phyloP scores from a whole-genome alignment of 1,140 invertebrate species.

The Yoshiicerus persimilis region DNA sequence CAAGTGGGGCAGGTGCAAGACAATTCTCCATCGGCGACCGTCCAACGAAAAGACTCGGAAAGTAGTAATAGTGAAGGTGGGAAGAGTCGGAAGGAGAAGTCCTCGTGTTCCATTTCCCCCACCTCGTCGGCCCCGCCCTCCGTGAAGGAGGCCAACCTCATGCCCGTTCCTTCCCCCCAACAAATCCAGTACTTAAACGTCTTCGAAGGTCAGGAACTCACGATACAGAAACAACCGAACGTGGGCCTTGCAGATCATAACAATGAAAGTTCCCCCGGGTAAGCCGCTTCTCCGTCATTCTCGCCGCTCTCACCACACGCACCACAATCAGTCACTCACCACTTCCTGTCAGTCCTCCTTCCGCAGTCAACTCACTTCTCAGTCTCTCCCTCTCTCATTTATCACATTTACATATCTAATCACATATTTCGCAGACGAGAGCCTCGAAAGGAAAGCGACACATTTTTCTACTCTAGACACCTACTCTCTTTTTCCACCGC shows the following conservation, averaged over 20 bases:
- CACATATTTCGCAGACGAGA: too few relatives aligned
- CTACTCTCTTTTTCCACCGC: too few relatives aligned
- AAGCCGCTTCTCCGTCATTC: conserved; percentile 24
- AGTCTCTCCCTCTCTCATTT: background rate
- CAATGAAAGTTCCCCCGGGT: conserved; percentile 52
- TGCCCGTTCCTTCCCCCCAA: conserved; percentile 93
- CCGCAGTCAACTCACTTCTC: background rate
- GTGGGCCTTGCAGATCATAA: conserved; percentile 74
- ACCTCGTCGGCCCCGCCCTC: conserved; percentile 49
- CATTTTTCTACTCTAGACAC: too few relatives aligned
- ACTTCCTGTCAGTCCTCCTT: too few relatives aligned
- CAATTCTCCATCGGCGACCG: conserved; percentile 40
- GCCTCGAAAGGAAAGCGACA: too few relatives aligned
- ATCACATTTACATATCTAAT: too few relatives aligned
- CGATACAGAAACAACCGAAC: conserved; percentile 95
- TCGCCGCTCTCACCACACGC: background rate
- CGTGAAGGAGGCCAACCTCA: conserved; percentile 82
- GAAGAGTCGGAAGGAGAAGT: conserved; percentile 49
- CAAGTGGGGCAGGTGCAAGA: conserved; percentile 47
- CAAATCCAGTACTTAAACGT: conserved; percentile 94
- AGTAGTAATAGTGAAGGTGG: conserved; percentile 49
- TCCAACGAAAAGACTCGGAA: conserved; percentile 50
- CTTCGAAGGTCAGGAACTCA: conserved; percentile 93
- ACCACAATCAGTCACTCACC: too few relatives aligned
- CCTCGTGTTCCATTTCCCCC: conserved; percentile 49